phyloP scores from a whole-genome alignment of 2,113 vertebrate genomes.

The Rhynchomys soricoides region DNA sequence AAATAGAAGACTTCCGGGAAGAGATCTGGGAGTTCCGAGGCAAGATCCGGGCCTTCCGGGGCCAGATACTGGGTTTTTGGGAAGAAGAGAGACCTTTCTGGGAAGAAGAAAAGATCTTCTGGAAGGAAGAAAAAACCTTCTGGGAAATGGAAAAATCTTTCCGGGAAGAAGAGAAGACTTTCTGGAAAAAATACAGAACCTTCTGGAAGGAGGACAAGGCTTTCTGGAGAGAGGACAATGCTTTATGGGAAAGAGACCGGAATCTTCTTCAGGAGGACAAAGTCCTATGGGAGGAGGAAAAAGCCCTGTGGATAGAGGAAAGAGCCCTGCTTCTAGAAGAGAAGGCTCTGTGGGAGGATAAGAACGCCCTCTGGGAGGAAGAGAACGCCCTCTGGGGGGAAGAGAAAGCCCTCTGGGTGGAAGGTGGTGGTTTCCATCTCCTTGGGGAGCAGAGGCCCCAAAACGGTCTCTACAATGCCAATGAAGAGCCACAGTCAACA shows the following conservation, averaged over 20 bases:
- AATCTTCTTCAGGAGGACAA: constrained; percentile 62
- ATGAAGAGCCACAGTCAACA: rapidly evolving
- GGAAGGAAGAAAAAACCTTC: constrained; percentile 65
- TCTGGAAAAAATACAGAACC: constrained; percentile 71
- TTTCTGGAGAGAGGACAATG: constrained; percentile 73
- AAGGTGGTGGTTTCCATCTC: neutral
- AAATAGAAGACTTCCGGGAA: constrained; percentile 63
- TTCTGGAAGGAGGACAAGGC: constrained; percentile 77
- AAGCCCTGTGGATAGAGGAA: constrained; percentile 58
- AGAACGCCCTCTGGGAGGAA: constrained; percentile 64
- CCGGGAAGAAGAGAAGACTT: constrained; percentile 57
- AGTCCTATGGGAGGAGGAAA: constrained; percentile 69
- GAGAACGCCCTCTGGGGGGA: constrained; percentile 68
- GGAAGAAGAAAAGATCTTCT: constrained; percentile 74
- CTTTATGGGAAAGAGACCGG: constrained; percentile 45
- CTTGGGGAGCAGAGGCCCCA: neutral
- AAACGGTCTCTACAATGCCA: neutral
- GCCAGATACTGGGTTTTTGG: constrained; percentile 55
- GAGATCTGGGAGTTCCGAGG: constrained; percentile 64
- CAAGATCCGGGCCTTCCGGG: constrained; percentile 64
- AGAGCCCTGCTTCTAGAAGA: constrained; percentile 64
- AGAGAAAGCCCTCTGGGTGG: constrained; percentile 54
- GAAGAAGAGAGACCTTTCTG: constrained; percentile 67
- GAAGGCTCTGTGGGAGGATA: constrained; percentile 68
- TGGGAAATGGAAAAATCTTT: constrained; percentile 73